Evolutionary conservation across 53 echinoderm and acorn worm genomes (phyloP), one percentile per base, ranked within the genome.

Genomic region (Paracentrotus lividus): DNA sequence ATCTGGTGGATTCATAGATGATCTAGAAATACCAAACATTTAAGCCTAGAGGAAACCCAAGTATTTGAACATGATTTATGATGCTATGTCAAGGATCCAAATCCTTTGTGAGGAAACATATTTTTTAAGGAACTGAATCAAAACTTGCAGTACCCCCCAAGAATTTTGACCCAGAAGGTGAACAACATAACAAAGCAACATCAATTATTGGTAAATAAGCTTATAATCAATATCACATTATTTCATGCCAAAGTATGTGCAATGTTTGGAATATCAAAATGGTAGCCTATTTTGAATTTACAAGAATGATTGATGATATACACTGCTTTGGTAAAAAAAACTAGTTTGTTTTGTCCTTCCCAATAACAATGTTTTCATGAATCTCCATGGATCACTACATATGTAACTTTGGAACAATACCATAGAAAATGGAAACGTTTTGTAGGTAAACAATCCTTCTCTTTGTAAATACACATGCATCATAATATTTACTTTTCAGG

Each of bases 41-140:
- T 54, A 86, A 56, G 47, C 34, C 86, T 36, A 15, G 20, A 52
- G 26, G 56, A 32, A 56, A 86, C 31, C 33, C 56, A n/a, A 7
- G 86, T 14, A 32, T 86, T 86, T 45, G 49, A 54, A 49, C 32
- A 86, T 86, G 86, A 86, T 86, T 86, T 86, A 86, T 86, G 56
- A 16, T 86, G n/a, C 78, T 78, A 9, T 78, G 43, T 47, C 78
- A 69, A 69, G 69, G 69, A 1, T 20, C 20, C 38, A 16, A 69
- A 38, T 38, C 69, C 36, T 36, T 69, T 69, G 69, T 69, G 69
- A 34, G 38, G 38, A 65, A 69, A 61, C 16, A 61, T 61, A n/a
- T 61, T 26, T 61, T 61, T 27, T 26, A 61, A 26, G 61, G 27
- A 61, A 0, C 61, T 26, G 4, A 61, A 69, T 69, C 69, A 69